Evolutionary conservation across 35 echinoderm and acorn worm genomes (phyloP).

Genomic region (Acanthaster planci): DNA sequence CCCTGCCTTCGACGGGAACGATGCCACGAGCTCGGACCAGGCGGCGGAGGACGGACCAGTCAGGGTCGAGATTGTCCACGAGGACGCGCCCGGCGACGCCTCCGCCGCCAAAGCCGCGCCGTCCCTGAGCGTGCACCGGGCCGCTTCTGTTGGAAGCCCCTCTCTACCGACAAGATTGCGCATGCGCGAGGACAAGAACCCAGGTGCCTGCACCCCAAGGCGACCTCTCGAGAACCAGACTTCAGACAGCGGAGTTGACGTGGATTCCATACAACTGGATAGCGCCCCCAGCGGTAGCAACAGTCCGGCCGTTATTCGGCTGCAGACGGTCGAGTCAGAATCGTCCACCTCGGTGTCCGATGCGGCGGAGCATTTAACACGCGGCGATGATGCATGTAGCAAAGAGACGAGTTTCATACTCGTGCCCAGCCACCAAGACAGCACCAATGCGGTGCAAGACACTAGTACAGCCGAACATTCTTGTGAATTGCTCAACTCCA

Average conservation of each 20-base stretch:
- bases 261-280: conserved; percentile 22
- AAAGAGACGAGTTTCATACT: too few species aligned
- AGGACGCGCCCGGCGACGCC: background rate
- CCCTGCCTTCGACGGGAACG: background rate
- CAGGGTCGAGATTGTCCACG: background rate
- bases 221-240: conserved; percentile 7
- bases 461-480: too few species aligned
- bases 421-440: too few species aligned
- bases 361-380: background rate
- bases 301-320: background rate
- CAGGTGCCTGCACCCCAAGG: background rate
- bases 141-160: background rate
- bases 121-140: background rate
- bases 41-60: background rate
- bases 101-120: background rate
- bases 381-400: background rate
- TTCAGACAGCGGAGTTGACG: conserved; percentile 40
- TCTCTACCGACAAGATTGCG: background rate
- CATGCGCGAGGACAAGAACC: background rate
- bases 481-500: too few species aligned
- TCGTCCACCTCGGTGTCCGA: background rate
- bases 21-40: background rate
- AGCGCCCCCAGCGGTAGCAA: background rate
- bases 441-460: too few species aligned
- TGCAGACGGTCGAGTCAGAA: background rate